Base-by-base conservation (phyloP, 2,888 invertebrate species). In the Pyrocoelia pectoralis region DNA sequence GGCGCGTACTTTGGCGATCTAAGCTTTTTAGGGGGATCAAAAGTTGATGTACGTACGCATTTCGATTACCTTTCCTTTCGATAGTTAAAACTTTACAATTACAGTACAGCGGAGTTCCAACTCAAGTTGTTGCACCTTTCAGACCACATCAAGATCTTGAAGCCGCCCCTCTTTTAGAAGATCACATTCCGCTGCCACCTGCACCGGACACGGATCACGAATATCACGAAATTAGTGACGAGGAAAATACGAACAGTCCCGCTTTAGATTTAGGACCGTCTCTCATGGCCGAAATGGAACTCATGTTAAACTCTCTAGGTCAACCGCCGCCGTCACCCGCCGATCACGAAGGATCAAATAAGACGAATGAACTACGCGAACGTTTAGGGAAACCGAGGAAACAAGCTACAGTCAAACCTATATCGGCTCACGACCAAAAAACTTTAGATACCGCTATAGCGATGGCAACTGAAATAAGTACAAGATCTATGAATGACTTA, bases 1-100 rank as follows among this genome's bases (percentile, higher is more conserved):
- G 98, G 98, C 0, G 95, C 96, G 19, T 94, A 94, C 77, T 99
- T 99, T 81, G 98, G 98, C 1, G 97, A 99, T 80, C 89, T 99
- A 43, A 87, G 89, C 53, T 89, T 90, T 73, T 83, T 91, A 12
- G 88, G 88, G 1, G 88, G 88, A 63, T 86, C 83, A 48, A 80
- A 81, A 72, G 78, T 77, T 51, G 80, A 77, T 72, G 80, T 79
- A 73, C n/a, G 58, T 55, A n/a, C n/a, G n/a, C n/a, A n/a, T n/a
- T n/a, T n/a, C n/a, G n/a, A n/a, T n/a, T n/a, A n/a, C n/a, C n/a
- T n/a, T n/a, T n/a, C n/a, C n/a, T n/a, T n/a, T n/a, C n/a, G n/a
- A n/a, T n/a, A n/a, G n/a, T n/a, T n/a, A n/a, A n/a, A 50, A 18
- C 29, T 50, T 49, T 49, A 14, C 24, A 57, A 41, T 72, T 78